Base-by-base conservation (phyloP, 2,113 vertebrate species). In the Embiotoca jacksoni region DNA sequence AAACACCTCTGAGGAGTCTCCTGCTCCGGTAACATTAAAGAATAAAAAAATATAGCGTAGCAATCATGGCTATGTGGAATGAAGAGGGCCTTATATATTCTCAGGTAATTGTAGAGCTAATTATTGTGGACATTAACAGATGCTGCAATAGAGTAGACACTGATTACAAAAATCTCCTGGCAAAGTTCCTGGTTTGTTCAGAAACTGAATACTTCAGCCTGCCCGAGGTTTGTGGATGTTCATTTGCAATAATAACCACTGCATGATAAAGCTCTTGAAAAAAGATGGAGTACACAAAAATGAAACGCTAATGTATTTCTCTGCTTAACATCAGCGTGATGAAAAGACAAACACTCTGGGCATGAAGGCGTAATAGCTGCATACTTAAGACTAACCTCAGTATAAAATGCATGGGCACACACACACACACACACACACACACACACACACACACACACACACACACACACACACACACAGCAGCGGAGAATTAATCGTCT, bases 91-190 rank as follows among this genome's bases (percentile, higher is more conserved):
- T 61, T 76, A 53, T 58, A 58, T 67, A 64, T 85, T 71, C 44
- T 54, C 63, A 49, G 65, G 79, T 86, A 78, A 86, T 85, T 79
- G 70, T 76, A 37, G 58, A 75, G 47, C 56, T 78, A 62, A 89
- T 90, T 81, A 69, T 70, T 63, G 79, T 59, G 8, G 57, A 72
- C 74, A 71, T 44, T 80, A 84, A 88, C 91, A 88, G 87, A 87
- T 89, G 89, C 78, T 82, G 80, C 81, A 71, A 72, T 49, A 60
- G 76, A 81, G 69, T 61, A 66, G 61, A 79, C 70, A 69, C 82
- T 84, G 78, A 91, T 91, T 81, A 82, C 61, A 37, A 68, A 80
- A 86, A 83, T 79, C 57, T 79, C 62, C 73, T 82, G 80, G 86
- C 82, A 75, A 83, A 82, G 37, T 59, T 84, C 76, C 68, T 81